A percentile compares a stretch with the other conserved stretches of the same genome.
Evolutionary conservation across 1,140 invertebrate genomes (phyloP).

Genomic region (Chironomus striatipennis): DNA sequence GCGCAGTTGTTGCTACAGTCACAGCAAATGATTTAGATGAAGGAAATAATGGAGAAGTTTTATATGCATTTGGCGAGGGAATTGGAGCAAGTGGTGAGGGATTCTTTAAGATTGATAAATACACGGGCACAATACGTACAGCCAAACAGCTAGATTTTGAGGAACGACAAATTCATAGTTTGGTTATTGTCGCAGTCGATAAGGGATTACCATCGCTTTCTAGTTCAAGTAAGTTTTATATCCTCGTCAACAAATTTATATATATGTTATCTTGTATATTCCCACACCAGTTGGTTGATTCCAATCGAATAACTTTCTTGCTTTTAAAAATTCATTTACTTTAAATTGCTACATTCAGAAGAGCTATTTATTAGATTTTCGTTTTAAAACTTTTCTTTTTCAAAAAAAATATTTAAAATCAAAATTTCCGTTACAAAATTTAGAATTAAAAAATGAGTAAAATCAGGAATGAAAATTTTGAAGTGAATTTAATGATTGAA

Average conservation of each 20-base stretch:
- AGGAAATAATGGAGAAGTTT: constrained; percentile 64
- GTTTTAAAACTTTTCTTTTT: no score
- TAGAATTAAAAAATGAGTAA: no score
- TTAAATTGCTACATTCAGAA: no score
- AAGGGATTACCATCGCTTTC: constrained; percentile 62
- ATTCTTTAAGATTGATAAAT: constrained; percentile 65
- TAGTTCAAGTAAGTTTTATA: neutral
- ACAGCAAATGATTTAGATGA: constrained; percentile 82
- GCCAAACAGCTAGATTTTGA: constrained; percentile 74
- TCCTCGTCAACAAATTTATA: no score
- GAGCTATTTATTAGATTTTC: no score
- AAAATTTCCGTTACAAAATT: no score
- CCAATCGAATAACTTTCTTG: no score
- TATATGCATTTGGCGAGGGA: constrained; percentile 62
- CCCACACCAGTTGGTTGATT: no score
- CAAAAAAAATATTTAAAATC: no score
- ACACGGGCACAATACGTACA: constrained; percentile 76
- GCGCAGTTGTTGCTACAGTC: constrained; percentile 74
- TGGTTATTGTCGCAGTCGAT: constrained; percentile 76
- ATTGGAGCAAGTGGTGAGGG: constrained; percentile 42
- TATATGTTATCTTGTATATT: neutral
- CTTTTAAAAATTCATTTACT: no score
- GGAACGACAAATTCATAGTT: constrained; percentile 75
- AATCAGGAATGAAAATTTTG: no score
- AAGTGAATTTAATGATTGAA: no score